These are phyloP conservation scores for Bryconaethiops microstoma DNA, from an alignment of 2,797 vertebrate species.

Conservation along the genomic window DNA sequence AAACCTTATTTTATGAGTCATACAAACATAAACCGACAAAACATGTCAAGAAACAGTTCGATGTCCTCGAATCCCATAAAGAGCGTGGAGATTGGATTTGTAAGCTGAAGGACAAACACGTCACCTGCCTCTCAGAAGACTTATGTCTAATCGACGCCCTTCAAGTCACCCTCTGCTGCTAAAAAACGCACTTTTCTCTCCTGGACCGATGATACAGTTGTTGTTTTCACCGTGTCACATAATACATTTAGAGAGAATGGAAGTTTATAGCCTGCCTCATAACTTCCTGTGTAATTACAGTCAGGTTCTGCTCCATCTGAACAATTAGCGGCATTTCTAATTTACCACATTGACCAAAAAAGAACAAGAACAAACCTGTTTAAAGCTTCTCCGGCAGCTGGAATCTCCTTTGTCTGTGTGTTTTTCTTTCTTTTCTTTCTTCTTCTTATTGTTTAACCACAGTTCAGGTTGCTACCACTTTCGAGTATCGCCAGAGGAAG, in stretches of 20 bases:
- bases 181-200: background rate
- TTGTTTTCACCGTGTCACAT: too few relatives aligned
- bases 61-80: too few relatives aligned
- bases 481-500: background rate
- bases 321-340: background rate
- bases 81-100: too few relatives aligned
- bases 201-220: background rate
- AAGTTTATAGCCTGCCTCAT: background rate
- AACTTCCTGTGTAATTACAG: conserved; percentile 41
- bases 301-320: conserved; percentile 12
- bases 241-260: conserved; percentile 1
- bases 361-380: conserved; percentile 25
- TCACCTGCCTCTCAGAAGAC: background rate
- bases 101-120: background rate
- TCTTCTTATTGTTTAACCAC: background rate
- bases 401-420: background rate
- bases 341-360: background rate
- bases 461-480: conserved; percentile 20
- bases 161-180: background rate
- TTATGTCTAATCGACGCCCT: background rate
- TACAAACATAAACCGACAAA: too few relatives aligned
- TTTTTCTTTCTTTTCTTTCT: background rate
- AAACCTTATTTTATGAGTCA: too few relatives aligned
- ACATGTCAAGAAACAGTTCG: too few relatives aligned
- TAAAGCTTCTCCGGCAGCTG: background rate